Base-by-base conservation (phyloP, 1,140 invertebrate genomes). In the Zophobas morio region DNA sequence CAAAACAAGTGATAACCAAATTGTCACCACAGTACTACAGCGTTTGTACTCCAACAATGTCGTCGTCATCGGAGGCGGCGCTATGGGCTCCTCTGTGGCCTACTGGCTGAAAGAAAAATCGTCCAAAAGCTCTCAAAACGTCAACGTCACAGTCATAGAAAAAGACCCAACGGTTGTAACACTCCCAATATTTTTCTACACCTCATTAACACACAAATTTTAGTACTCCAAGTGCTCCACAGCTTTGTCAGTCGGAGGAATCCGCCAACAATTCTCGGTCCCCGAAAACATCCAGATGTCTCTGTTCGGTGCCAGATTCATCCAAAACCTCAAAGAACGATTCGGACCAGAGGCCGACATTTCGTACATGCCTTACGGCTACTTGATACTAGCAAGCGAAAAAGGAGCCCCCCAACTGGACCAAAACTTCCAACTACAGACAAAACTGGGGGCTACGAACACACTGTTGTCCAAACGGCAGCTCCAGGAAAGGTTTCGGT, bases 231-330 rank as follows among this genome's bases (percentile, higher is more conserved):
- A 90, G 81, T 90, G 91, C 32, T 94, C 96, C 6, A 94, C 94
- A 2, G 90, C 92, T 74, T 86, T 97, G 75, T 97, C 96, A 1
- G 90, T 93, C 39, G 96, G 96, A 72, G 94, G 95, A 1, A 86
- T 99, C 56, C 90, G 96, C 42, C 97, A 99, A 84, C 98, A 99
- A 86, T 99, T 98, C 88, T 96, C 96, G 1, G 83, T 98, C 1
- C 91, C 93, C 75, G 98, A 99, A 88, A 99, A 99, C 88, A 95
- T 99, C 70, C 88, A 95, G 84, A 94, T 99, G 91, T 96, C 97
- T 0, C 84, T 97, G 77, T 98, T 92, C 88, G 93, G 94, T 39
- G 92, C 95, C 36, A 94, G 99, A 63, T 99, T 99, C 88, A 86
- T 99, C 42, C 89, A 96, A 53, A 94, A 96, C 78, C 88, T 94